Evolutionary conservation across 2,113 vertebrate species (phyloP).

Genomic region (Puntigrus tetrazona): DNA sequence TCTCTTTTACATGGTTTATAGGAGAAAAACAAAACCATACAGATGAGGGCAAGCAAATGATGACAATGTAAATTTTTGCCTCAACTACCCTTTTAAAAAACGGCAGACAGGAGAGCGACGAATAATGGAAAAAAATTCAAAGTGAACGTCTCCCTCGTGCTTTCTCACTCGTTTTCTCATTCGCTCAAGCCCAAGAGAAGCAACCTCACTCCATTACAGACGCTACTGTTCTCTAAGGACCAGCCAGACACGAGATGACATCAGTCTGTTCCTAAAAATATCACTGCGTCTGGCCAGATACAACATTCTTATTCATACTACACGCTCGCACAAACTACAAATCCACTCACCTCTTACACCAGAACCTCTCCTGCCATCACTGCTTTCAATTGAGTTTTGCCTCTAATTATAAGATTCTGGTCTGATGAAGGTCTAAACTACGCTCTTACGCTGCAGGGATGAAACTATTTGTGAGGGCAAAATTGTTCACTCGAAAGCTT

Average conservation of each 20-base stretch:
- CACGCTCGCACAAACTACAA: constrained; percentile 12
- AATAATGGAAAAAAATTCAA: not conserved
- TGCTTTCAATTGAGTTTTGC: constrained; percentile 34
- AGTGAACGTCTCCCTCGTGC: not conserved
- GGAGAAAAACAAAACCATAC: not conserved
- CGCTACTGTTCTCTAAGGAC: constrained; percentile 6
- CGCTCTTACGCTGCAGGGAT: constrained; percentile 50
- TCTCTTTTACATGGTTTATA: not conserved
- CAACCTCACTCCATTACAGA: constrained; percentile 10
- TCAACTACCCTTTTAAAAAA: not conserved
- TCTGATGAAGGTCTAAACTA: constrained; percentile 58
- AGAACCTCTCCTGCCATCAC: not conserved
- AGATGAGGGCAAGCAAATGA: not conserved
- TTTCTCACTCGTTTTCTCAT: not conserved
- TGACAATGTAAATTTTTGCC: not conserved
- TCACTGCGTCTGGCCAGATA: constrained; percentile 5
- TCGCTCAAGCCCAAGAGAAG: not conserved
- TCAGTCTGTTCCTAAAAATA: constrained; percentile 39
- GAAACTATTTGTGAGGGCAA: constrained; percentile 59
- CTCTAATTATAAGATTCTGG: constrained; percentile 60
- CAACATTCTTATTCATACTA: constrained; percentile 21
- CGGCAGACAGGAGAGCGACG: not conserved
- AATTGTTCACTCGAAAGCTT: constrained; percentile 61
- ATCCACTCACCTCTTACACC: constrained; percentile 8
- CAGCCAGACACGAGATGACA: constrained; percentile 21